phyloP scores from a whole-genome alignment of 2,888 invertebrate species.

The Augiades crinisus region DNA sequence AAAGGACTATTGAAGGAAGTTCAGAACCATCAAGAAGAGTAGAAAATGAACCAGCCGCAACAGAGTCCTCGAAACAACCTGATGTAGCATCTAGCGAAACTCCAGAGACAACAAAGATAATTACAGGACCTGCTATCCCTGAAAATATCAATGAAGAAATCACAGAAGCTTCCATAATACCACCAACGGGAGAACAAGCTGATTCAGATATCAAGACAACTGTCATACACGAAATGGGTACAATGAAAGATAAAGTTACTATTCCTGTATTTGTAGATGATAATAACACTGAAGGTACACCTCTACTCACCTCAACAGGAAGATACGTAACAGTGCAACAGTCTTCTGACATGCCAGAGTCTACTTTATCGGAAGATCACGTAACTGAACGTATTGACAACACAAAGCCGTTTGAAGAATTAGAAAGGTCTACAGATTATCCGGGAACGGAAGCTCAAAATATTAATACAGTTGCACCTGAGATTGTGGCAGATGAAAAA shows the following conservation, averaged over 20 bases:
- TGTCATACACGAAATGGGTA: background rate
- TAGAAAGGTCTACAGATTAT: slow-evolving; percentile 27
- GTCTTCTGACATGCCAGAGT: slow-evolving; percentile 20
- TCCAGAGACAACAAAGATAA: background rate
- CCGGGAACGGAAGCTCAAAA: slow-evolving; percentile 11
- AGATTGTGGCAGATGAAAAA: slow-evolving; percentile 29
- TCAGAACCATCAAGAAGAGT: background rate
- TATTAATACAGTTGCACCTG: slow-evolving; percentile 23
- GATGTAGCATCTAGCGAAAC: background rate
- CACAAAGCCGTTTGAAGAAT: slow-evolving; percentile 24
- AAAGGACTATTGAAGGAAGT: slow-evolving; percentile 9
- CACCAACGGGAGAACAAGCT: background rate
- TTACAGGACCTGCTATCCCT: background rate
- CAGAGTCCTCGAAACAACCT: slow-evolving; percentile 6
- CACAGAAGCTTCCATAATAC: background rate
- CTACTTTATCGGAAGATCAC: background rate
- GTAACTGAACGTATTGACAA: background rate
- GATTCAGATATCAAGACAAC: background rate
- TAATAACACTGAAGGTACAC: background rate
- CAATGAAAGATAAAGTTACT: background rate
- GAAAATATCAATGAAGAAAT: slow-evolving; percentile 10
- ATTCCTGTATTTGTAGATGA: background rate
- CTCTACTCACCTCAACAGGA: background rate
- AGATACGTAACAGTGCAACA: slow-evolving; percentile 26
- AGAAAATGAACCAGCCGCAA: slow-evolving; percentile 6